Conservation (phyloP, 2,797 vertebrate genomes). For the Alcedo quadribrachys region DNA sequence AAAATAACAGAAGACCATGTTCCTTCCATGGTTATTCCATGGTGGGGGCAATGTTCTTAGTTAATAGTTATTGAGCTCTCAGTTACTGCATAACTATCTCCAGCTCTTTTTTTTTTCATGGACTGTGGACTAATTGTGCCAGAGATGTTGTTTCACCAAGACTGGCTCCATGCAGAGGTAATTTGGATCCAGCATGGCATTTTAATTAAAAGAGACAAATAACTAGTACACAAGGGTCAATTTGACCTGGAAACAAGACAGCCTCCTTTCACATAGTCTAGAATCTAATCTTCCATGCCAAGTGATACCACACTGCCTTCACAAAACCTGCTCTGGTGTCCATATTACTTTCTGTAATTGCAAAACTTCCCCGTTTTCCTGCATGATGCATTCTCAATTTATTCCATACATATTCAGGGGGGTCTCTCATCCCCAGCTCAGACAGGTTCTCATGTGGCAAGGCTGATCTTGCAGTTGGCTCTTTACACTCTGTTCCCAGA, state of each 20-base stretch:
- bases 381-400: background rate
- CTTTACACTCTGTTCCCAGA: background rate
- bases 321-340: background rate
- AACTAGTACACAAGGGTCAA: background rate
- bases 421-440: background rate
- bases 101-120: background rate
- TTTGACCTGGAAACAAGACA: background rate
- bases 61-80: background rate
- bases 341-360: background rate
- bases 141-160: background rate
- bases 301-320: background rate
- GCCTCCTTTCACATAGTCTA: background rate
- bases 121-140: background rate
- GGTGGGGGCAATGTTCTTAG: background rate
- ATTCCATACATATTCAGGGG: background rate
- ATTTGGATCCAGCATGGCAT: background rate
- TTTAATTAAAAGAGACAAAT: background rate
- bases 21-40: background rate
- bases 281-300: background rate
- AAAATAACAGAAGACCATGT: background rate
- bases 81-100: background rate
- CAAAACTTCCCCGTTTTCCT: background rate
- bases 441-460: background rate
- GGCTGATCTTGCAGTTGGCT: background rate
- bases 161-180: background rate